Evolutionary conservation across 2,888 invertebrate species (phyloP).

Genomic region (Drosophila anomelani): DNA sequence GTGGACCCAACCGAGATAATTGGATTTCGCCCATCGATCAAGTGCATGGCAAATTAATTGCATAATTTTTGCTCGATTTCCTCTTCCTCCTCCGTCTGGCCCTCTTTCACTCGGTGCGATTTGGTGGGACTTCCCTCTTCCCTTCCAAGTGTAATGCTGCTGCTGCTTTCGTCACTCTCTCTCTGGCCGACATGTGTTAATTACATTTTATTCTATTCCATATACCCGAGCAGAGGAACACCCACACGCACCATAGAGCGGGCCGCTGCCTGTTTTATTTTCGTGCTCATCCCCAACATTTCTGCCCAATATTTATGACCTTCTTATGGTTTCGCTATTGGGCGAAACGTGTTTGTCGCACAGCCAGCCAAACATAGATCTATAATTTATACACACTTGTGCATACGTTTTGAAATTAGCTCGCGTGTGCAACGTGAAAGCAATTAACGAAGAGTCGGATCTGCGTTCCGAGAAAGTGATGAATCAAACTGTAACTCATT

Average conservation of each 20-base stretch:
- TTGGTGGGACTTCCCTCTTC: slow-evolving; percentile 13
- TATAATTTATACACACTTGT: slow-evolving; percentile 14
- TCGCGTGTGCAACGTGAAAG: slow-evolving; percentile 23
- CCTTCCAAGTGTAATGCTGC: slow-evolving; percentile 12
- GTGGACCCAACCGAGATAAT: slow-evolving; percentile 9
- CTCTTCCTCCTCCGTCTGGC: slow-evolving; percentile 9
- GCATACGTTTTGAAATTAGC: slow-evolving; percentile 29
- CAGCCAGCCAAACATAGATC: slow-evolving; percentile 35
- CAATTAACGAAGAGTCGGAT: slow-evolving; percentile 1
- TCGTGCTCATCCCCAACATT: slow-evolving; percentile 38
- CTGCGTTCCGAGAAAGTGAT: slow-evolving; percentile 1
- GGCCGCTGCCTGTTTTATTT: slow-evolving; percentile 27
- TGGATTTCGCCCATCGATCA: slow-evolving; percentile 26
- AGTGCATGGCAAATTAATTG: slow-evolving; percentile 43
- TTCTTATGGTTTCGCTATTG: slow-evolving; percentile 71
- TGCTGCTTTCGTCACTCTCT: slow-evolving; percentile 34
- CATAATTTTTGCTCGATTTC: slow-evolving; percentile 46
- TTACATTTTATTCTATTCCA: slow-evolving; percentile 49
- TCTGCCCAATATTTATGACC: slow-evolving; percentile 65
- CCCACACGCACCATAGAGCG: slow-evolving; percentile 18
- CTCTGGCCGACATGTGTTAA: slow-evolving; percentile 48
- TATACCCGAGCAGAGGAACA: slow-evolving; percentile 10
- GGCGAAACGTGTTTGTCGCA: slow-evolving; percentile 71
- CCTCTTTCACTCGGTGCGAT: slow-evolving; percentile 13
- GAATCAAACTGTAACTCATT: slow-evolving; percentile 6